A percentile compares a stretch with the other conserved stretches of the same genome.
These are phyloP conservation scores for Corythucha ciliata DNA, from an alignment of 2,888 invertebrate species.

Conservation along the genomic window DNA sequence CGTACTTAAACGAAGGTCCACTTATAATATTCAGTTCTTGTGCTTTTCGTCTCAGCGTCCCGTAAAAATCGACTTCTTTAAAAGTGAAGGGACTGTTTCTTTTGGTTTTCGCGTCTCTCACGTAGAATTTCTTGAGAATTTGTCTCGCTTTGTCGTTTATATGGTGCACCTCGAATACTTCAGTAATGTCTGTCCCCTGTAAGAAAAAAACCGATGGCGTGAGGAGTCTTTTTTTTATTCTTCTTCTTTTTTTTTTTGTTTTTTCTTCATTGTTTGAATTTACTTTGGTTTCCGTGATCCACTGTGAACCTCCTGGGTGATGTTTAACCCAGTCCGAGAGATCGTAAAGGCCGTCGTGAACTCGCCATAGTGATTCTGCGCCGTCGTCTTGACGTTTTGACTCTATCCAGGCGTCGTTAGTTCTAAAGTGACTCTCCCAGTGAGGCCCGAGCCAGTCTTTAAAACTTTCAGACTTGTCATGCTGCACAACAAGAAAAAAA, in stretches of 20 bases:
- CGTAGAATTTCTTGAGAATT: constrained; percentile 55
- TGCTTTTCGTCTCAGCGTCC: constrained; percentile 48
- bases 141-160: constrained; percentile 49
- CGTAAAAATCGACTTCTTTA: constrained; percentile 62
- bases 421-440: constrained; percentile 44
- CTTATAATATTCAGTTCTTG: too few relatives aligned
- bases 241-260: not conserved
- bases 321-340: constrained; percentile 62
- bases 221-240: not conserved
- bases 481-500: not conserved
- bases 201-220: too few relatives aligned
- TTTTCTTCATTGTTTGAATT: not conserved
- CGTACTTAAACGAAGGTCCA: too few relatives aligned
- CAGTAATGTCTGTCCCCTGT: constrained; percentile 73
- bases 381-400: constrained; percentile 59
- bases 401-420: constrained; percentile 51
- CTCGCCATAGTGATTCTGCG: constrained; percentile 66
- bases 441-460: constrained; percentile 47
- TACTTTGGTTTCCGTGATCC: constrained; percentile 48
- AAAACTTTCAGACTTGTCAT: constrained; percentile 15
- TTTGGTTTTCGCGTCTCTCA: constrained; percentile 52
- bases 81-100: constrained; percentile 66
- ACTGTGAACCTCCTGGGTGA: constrained; percentile 80
- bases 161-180: constrained; percentile 68
- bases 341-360: constrained; percentile 71